phyloP scores from a whole-genome alignment of 2,888 invertebrate species.

The Drosophila yooni region DNA sequence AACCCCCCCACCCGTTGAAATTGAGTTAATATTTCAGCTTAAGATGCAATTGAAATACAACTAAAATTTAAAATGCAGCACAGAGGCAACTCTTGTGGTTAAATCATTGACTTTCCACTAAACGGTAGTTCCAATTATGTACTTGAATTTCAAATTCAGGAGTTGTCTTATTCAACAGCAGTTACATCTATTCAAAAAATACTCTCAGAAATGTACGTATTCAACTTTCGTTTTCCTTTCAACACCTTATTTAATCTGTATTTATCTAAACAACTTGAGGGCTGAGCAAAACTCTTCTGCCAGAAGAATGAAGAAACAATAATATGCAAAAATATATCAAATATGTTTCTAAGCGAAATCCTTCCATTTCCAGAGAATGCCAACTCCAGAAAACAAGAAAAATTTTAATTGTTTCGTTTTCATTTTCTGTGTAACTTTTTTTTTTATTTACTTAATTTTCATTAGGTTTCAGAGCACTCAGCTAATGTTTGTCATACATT shows the following conservation, averaged over 20 bases:
- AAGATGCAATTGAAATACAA: constrained; percentile 15
- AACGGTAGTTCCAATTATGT: background rate
- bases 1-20: background rate
- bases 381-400: background rate
- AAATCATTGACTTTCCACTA: background rate
- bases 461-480: constrained; percentile 36
- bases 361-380: background rate
- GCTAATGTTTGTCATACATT: constrained; percentile 10
- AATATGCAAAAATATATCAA: background rate
- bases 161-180: background rate
- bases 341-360: background rate
- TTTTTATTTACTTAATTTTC: background rate
- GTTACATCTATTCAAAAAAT: background rate
- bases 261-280: too few species aligned
- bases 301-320: background rate
- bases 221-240: too few species aligned
- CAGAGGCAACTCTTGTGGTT: background rate
- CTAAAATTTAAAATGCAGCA: background rate
- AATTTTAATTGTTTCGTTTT: background rate
- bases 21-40: constrained; percentile 21
- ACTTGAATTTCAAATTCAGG: background rate
- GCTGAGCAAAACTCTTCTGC: too few species aligned
- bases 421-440: background rate
- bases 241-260: too few species aligned
- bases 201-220: background rate